Base-by-base conservation (phyloP, 2,888 invertebrate genomes). In the Glyphotaelius pellucidus region DNA sequence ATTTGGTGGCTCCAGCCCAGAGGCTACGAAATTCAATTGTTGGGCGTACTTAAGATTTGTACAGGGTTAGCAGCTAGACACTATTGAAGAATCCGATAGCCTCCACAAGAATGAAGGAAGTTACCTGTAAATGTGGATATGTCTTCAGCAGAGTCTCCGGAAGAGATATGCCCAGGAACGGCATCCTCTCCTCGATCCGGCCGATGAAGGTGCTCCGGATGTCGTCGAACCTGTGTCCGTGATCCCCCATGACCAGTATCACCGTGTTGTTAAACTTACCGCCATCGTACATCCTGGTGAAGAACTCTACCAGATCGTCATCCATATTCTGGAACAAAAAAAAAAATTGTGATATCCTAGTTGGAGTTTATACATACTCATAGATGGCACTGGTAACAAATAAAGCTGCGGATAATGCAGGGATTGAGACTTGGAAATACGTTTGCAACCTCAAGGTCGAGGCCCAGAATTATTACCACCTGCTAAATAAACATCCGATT, bases 161-260 rank as follows among this genome's bases (percentile, higher is more conserved):
- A 85, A 94, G 89, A 38, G 94, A 89, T 25, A 94, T 92, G 38
- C 94, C 94, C 11, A 94, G 94, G 93, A 94, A 94, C 19, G 94
- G 94, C 94, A 94, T 94, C 30, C 93, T 86, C 91, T 94, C 94
- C 90, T 94, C 94, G 15, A 94, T 94, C 25, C 94, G 91, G 15
- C 94, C 94, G 0, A 94, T 94, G 91, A 93, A 93, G 3, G 94
- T 94, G n/a, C 92, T 94, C 25, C 94, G 93, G 84, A 94, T 94
- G 19, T 90, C 91, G 87, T 94, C 94, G 85, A 94, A 94, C 80
- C 94, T 92, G 91, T 94, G 94, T 12, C 94, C 94, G 47, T 94
- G 94, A 92, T 94, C 94, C 7, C 94, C 94, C 89, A 94, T 93
- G 15, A 94, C 93, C 31, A 94, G 89, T 35, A 94, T 89, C 11